Evolutionary conservation across 2,113 vertebrate species (phyloP).

Genomic region (Clarias batrachus): DNA sequence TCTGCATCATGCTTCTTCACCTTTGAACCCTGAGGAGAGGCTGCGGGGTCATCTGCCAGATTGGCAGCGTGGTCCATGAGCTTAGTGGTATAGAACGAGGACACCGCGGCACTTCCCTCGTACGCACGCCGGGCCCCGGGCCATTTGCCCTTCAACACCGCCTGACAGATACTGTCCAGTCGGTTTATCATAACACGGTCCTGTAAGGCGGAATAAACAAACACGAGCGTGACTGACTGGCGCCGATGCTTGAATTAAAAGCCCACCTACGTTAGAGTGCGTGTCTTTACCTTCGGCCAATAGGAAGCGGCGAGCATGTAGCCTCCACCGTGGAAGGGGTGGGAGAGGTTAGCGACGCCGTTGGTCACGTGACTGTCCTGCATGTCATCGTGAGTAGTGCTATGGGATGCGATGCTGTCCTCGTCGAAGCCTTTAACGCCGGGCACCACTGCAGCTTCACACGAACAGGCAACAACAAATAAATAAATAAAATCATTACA

Average conservation of each 20-base stretch:
- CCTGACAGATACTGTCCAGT: slow-evolving; percentile 96
- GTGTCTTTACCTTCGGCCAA: slow-evolving; percentile 89
- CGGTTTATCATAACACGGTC: slow-evolving; percentile 98
- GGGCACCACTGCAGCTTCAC: slow-evolving; percentile 74
- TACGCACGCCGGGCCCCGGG: slow-evolving; percentile 84
- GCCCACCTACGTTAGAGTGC: too few species aligned
- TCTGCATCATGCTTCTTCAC: slow-evolving; percentile 99
- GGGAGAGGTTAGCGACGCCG: slow-evolving; percentile 79
- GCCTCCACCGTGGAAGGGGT: slow-evolving; percentile 85
- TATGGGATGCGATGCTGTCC: slow-evolving; percentile 92
- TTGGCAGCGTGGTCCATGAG: slow-evolving; percentile 81
- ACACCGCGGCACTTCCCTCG: slow-evolving; percentile 82
- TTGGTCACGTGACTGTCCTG: slow-evolving; percentile 89
- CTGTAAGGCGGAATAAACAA: slow-evolving; percentile 62
- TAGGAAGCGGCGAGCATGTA: slow-evolving; percentile 94
- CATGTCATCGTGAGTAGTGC: slow-evolving; percentile 88
- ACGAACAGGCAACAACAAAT: slow-evolving; percentile 16
- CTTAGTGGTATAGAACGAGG: slow-evolving; percentile 97
- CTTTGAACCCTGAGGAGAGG: slow-evolving; percentile 96
- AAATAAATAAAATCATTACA: neutral
- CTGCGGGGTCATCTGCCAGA: slow-evolving; percentile 84
- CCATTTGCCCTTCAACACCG: slow-evolving; percentile 97
- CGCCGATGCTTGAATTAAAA: too few species aligned
- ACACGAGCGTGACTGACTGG: neutral
- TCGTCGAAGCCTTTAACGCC: slow-evolving; percentile 92